phyloP scores from a whole-genome alignment of 2,888 invertebrate species.

The Miltochrista miniata region DNA sequence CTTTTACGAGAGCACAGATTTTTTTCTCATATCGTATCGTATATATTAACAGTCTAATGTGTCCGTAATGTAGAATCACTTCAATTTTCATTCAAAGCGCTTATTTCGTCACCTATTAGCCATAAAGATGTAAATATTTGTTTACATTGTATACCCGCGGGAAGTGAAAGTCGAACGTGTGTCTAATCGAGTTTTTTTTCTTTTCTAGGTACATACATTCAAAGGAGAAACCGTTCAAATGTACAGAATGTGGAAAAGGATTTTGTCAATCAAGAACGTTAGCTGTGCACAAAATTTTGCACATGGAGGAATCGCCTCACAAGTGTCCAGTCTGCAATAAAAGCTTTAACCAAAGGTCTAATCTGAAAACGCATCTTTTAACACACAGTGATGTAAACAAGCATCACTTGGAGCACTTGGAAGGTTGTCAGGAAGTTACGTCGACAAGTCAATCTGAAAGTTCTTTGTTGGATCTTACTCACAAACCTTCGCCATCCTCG shows the following conservation, averaged over 20 bases:
- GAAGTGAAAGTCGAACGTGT: constrained; percentile 53
- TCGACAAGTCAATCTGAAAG: constrained; percentile 78
- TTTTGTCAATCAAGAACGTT: constrained; percentile 98
- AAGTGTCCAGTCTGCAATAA: constrained; percentile 95
- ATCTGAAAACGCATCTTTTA: constrained; percentile 94
- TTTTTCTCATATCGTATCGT: constrained; percentile 62
- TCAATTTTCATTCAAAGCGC: constrained; percentile 59
- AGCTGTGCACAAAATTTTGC: constrained; percentile 97
- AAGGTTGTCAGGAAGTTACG: constrained; percentile 80
- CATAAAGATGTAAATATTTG: constrained; percentile 53
- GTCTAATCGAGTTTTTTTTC: constrained; percentile 54
- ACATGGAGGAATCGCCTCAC: constrained; percentile 96
- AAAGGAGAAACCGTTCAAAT: constrained; percentile 99
- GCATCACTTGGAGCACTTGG: constrained; percentile 75
- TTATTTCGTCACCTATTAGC: constrained; percentile 55
- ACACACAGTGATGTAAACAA: constrained; percentile 90
- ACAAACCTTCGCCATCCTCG: constrained; percentile 75
- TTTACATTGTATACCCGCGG: constrained; percentile 53
- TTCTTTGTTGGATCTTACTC: constrained; percentile 83
- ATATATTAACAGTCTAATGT: constrained; percentile 71
- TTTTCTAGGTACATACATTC: constrained; percentile 96
- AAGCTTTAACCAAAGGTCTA: constrained; percentile 96
- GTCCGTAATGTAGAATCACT: constrained; percentile 60
- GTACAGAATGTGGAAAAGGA: constrained; percentile 98
- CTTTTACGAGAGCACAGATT: constrained; percentile 76